Percentiles rank a stretch among this genome's conserved stretches.
Evolutionary conservation across 2,888 invertebrate genomes (phyloP).

Genomic region (Sesia apiformis): DNA sequence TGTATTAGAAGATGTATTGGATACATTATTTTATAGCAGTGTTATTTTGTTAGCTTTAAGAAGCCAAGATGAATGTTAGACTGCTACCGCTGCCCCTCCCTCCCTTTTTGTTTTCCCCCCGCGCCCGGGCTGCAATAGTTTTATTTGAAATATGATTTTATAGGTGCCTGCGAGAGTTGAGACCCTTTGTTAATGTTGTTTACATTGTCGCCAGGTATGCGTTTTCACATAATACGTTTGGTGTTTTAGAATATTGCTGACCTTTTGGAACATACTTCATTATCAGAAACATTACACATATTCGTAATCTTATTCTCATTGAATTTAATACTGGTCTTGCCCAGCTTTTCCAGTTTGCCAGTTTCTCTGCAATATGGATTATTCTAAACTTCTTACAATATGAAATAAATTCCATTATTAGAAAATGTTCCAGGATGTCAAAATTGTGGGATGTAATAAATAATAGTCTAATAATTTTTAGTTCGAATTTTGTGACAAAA

Average conservation of each 20-base stretch:
- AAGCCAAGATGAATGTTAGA: conserved; percentile 74
- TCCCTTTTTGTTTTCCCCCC: conserved; percentile 57
- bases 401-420: too few species aligned
- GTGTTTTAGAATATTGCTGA: conserved; percentile 21
- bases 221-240: conserved; percentile 57
- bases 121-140: conserved; percentile 69
- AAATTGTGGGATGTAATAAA: too few species aligned
- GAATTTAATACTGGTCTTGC: too few species aligned
- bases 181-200: conserved; percentile 73
- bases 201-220: conserved; percentile 76
- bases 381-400: too few species aligned
- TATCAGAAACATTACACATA: too few species aligned
- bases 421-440: too few species aligned
- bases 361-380: too few species aligned
- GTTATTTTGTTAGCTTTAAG: conserved; percentile 72
- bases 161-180: conserved; percentile 71
- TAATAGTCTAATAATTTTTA: too few species aligned
- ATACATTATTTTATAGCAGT: conserved; percentile 60
- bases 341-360: too few species aligned
- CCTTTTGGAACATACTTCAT: conserved; percentile 4
- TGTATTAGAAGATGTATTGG: conserved; percentile 49
- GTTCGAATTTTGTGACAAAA: too few species aligned
- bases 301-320: too few species aligned
- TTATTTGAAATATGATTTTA: conserved; percentile 64
- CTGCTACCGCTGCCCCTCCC: conserved; percentile 66